Evolutionary conservation across 2,888 invertebrate species (phyloP), one percentile per base, ranked within the genome.

Genomic region (Drosophila ustulata): DNA sequence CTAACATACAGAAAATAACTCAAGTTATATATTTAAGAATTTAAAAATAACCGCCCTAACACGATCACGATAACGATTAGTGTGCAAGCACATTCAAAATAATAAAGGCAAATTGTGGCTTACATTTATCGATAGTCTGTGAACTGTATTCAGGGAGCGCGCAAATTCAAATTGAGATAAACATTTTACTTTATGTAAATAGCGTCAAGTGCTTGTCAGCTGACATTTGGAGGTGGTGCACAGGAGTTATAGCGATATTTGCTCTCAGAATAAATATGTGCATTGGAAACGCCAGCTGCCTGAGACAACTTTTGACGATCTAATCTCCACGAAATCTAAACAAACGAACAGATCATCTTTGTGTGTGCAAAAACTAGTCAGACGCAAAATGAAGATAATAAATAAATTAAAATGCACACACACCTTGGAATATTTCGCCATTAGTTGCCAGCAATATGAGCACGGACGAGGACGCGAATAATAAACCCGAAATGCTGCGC

Each of bases 401-500:
- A 85, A 88, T 88, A 80, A 78, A 75, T 84, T 80, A 67, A 80
- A 87, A 72, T 75, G 75, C 69, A 76, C 67, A 78, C 68, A 76
- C 67, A 78, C 70, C 72, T 75, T 55, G 47, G 39, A n/a, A 39
- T n/a, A 41, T 62, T 46, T 39, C 5, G 34, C 61, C 53, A 50
- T 52, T 41, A 57, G 49, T 63, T 52, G 37, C 26, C 23, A 25
- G 37, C 39, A 66, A 46, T 56, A 79, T 78, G 87, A 75, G 70
- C 47, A 49, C 61, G 45, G 49, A 55, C 51, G 57, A 49, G 7
- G 25, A 30, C 5, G 52, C 47, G 18, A 70, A 79, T 13, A 62
- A 66, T 13, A 62, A 66, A 4, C 64, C 76, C 6, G 53, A 75
- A 66, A 90, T 92, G 69, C 84, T 82, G 53, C 89, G 92, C 56